These are phyloP conservation scores for Mastacembelus armatus DNA, from an alignment of 2,797 vertebrate genomes.

Conservation along the genomic window DNA sequence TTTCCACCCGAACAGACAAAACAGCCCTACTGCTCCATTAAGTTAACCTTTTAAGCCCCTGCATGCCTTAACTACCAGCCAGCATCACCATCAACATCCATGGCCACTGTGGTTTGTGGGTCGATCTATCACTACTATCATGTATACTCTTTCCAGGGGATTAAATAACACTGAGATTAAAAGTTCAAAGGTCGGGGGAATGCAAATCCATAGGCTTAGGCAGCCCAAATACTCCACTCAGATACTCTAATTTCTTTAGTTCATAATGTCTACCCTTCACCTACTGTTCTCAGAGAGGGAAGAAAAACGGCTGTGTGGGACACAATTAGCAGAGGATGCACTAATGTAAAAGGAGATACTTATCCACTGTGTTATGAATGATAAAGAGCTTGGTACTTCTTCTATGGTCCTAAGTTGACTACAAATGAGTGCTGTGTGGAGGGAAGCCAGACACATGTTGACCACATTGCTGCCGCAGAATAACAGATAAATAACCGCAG, in stretches of 20 bases:
- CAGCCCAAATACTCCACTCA: conserved; percentile 53
- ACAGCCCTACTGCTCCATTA: neutral
- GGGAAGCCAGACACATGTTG: conserved; percentile 80
- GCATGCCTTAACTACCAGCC: conserved; percentile 12
- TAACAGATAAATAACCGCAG: conserved; percentile 83
- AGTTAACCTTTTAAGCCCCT: conserved; percentile 32
- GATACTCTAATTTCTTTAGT: conserved; percentile 56
- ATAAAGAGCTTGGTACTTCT: conserved; percentile 44
- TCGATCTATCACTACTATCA: conserved; percentile 42
- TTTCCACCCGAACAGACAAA: conserved; percentile 2
- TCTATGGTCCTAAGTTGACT: conserved; percentile 58
- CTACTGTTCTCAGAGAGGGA: conserved; percentile 36
- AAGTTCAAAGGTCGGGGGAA: conserved; percentile 68
- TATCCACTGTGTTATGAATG: conserved; percentile 9
- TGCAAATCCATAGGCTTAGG: conserved; percentile 70
- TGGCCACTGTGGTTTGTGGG: conserved; percentile 32
- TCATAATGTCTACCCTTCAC: conserved; percentile 37
- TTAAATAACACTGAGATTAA: conserved; percentile 75
- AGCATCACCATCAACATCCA: conserved; percentile 3
- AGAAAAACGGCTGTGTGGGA: conserved; percentile 21
- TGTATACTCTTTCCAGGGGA: conserved; percentile 56
- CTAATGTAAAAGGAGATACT: conserved; percentile 6
- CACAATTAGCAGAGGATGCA: conserved; percentile 32
- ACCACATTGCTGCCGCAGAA: conserved; percentile 77
- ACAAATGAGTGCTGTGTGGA: conserved; percentile 71